A percentile compares a stretch with the other conserved stretches of the same genome.
Conservation (phyloP, 2,113 vertebrate genomes). For the Silurus glanis region DNA sequence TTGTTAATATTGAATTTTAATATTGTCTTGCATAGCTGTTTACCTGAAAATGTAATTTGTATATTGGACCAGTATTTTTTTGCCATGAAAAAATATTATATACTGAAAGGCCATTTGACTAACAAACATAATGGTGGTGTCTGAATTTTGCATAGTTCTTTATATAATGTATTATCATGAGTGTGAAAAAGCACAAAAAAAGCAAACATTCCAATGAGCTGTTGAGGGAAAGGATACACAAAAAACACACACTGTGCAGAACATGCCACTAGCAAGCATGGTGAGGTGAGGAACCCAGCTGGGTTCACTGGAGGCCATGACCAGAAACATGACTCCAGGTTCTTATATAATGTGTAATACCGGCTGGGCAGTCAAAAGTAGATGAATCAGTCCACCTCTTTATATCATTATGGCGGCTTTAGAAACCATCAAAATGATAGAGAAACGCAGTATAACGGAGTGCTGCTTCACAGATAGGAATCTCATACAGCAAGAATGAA, state of each 20-base stretch:
- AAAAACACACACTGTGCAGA: too few species aligned
- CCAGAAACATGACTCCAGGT: neutral
- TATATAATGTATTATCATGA: neutral
- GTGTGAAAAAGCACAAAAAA: neutral
- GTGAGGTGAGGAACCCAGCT: too few species aligned
- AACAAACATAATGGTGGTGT: neutral
- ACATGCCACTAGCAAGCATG: too few species aligned
- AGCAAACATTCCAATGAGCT: neutral
- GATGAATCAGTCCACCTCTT: too few species aligned
- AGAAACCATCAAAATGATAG: too few species aligned
- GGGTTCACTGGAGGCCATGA: too few species aligned
- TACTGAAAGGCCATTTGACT: neutral
- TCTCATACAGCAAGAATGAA: too few species aligned
- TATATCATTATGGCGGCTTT: too few species aligned
- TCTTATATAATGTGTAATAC: neutral
- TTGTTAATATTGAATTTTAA: neutral
- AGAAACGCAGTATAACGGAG: too few species aligned
- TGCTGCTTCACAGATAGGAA: too few species aligned
- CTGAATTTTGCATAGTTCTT: neutral
- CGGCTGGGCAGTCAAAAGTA: too few species aligned
- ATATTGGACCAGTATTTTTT: neutral
- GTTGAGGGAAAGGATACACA: too few species aligned
- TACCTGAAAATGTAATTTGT: neutral
- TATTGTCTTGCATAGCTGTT: neutral
- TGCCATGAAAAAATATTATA: neutral